Base-by-base conservation (phyloP, 2,113 vertebrate genomes). In the Calonectris borealis region DNA sequence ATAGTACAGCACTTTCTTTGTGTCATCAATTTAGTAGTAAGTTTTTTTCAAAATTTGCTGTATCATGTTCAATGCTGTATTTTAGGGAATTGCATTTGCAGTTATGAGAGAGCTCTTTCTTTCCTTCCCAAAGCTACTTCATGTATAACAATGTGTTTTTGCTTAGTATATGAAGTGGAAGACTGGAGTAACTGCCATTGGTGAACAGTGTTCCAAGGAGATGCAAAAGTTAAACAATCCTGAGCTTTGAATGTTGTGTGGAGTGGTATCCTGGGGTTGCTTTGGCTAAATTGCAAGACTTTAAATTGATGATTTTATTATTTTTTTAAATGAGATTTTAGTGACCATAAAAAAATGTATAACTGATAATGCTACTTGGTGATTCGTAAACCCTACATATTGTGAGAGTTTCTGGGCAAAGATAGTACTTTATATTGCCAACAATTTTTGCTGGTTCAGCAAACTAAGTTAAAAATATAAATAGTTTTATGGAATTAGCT, bases 1-100 rank as follows among this genome's bases (percentile, higher is more conserved):
- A 94, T 87, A 71, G 22, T 48, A 87, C 84, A 94, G 78, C 17
- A 0, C 84, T 94, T 90, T 49, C 88, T 88, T 94, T 95, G 94
- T 90, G 75, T 61, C 85, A 83, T 95, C 84, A 46, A 9, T 88
- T 64, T 65, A 80, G 46, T 79, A 55, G 19, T 46, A 64, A 40
- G 11, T 68, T 85, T 77, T 62, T 90, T 91, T 70, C 51, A 73
- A 46, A 86, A 51, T 49, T 31, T 82, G 31, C 81, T 91, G 3
- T 82, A 60, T 93, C 84, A 26, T 57, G 11, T 86, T 96, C 77
- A 71, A 1, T 64, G 64, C 58, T 91, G 26, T 81, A n/a, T 91
- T 94, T 89, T 91, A 69, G 52, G 89, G 29, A 44, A 36, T 79
- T 64, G 16, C 34, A 24, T 78, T 71, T 71, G 40, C 52, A 44